Evolutionary conservation across 2,113 vertebrate genomes (phyloP).

Genomic region (Pitta sordida): DNA sequence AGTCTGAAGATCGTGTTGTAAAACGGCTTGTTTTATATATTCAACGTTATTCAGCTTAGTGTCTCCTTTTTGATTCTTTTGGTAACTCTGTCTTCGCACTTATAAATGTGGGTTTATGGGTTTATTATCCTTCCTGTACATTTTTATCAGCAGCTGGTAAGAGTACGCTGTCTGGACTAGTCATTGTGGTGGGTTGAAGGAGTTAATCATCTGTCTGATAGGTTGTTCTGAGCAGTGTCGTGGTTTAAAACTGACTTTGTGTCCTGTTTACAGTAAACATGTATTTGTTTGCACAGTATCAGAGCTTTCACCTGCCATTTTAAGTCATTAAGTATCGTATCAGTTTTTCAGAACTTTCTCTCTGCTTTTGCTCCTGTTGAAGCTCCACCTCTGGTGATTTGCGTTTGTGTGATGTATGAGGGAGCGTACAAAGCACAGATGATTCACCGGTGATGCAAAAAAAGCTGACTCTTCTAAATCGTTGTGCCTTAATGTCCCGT

Average conservation of each 20-base stretch:
- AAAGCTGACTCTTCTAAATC: slow-evolving; percentile 11
- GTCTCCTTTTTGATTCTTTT: slow-evolving; percentile 9
- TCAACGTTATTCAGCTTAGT: slow-evolving; percentile 39
- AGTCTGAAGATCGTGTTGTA: slow-evolving; percentile 41
- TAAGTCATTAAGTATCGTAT: background rate
- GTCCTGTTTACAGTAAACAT: slow-evolving; percentile 9
- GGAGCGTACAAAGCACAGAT: background rate
- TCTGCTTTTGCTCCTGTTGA: background rate
- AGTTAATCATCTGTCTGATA: background rate
- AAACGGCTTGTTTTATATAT: slow-evolving; percentile 21
- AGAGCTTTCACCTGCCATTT: background rate
- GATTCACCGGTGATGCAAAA: background rate
- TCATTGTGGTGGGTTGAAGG: background rate
- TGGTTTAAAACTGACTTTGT: background rate
- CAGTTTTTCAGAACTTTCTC: background rate
- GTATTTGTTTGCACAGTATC: slow-evolving; percentile 16
- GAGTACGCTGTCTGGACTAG: background rate
- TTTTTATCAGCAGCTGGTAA: slow-evolving; percentile 7
- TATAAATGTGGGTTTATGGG: background rate
- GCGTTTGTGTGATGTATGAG: background rate
- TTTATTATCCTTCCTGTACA: background rate
- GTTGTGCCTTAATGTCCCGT: slow-evolving; percentile 34
- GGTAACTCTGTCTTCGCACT: slow-evolving; percentile 44
- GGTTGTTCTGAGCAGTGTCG: background rate
- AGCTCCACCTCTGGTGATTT: slow-evolving; percentile 28